phyloP scores from a whole-genome alignment of 2,797 vertebrate species.

The Microctenopoma stevenorrisi region DNA sequence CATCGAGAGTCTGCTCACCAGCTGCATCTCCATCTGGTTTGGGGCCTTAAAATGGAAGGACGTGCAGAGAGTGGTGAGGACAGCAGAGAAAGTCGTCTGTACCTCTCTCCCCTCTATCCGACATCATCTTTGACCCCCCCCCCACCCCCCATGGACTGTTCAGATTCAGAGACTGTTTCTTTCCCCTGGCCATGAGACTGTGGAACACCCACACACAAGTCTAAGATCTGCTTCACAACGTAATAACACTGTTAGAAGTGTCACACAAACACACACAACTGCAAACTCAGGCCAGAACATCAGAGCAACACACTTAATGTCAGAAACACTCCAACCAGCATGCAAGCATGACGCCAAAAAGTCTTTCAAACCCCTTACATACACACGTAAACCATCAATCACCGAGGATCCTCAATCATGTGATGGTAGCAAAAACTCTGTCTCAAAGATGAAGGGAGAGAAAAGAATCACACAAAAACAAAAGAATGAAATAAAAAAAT shows the following conservation, averaged over 20 bases:
- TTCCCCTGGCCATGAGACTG: too few relatives aligned
- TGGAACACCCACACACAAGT: too few relatives aligned
- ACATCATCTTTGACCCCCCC: background rate
- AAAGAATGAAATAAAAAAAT: background rate
- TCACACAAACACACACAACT: conserved; percentile 33
- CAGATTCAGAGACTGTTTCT: too few relatives aligned
- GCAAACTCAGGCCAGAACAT: conserved; percentile 39
- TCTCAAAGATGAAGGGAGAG: conserved; percentile 22
- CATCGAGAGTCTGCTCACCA: background rate
- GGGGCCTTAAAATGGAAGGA: background rate
- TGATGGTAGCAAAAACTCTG: conserved; percentile 45
- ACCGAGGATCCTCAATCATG: conserved; percentile 43
- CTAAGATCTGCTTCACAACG: conserved; percentile 41
- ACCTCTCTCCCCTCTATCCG: background rate
- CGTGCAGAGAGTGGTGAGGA: background rate
- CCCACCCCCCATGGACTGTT: background rate
- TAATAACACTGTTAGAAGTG: conserved; percentile 25
- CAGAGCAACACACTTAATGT: conserved; percentile 17
- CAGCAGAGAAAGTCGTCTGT: background rate
- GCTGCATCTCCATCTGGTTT: background rate
- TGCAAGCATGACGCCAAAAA: conserved; percentile 43
- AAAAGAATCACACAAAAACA: conserved; percentile 23
- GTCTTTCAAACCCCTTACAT: conserved; percentile 10
- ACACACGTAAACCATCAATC: conserved; percentile 39
- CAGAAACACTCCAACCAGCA: conserved; percentile 36